phyloP scores from a whole-genome alignment of 2,888 invertebrate genomes.

The Aphidoletes aphidimyza region DNA sequence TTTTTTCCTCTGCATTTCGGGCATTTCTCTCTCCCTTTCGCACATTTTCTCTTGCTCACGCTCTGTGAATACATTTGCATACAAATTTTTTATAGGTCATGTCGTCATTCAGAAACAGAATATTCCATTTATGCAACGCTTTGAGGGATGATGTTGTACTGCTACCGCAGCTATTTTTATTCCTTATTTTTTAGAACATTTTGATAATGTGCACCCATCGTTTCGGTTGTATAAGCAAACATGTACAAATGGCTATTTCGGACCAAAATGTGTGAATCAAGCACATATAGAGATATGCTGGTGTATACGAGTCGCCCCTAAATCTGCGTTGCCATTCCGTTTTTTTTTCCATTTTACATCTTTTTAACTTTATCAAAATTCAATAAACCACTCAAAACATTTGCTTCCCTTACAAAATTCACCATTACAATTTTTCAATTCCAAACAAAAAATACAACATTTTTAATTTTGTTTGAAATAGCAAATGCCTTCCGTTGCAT shows the following conservation, averaged over 20 bases:
- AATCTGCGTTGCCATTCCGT: neutral
- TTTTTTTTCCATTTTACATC: too few species aligned
- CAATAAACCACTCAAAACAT: neutral
- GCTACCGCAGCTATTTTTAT: neutral
- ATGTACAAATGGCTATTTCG: too few species aligned
- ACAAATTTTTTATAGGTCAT: conserved; percentile 40
- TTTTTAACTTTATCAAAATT: neutral
- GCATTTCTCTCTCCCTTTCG: neutral
- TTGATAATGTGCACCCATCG: neutral
- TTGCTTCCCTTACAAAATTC: neutral
- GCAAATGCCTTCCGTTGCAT: conserved; percentile 24
- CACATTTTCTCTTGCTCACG: neutral
- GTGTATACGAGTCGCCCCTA: too few species aligned
- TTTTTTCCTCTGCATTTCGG: neutral
- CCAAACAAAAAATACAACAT: neutral
- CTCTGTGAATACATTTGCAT: conserved; percentile 7
- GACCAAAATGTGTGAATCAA: too few species aligned
- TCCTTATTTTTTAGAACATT: conserved; percentile 61
- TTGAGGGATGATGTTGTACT: conserved; percentile 48
- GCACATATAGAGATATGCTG: too few species aligned
- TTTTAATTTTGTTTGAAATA: neutral
- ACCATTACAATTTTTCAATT: neutral
- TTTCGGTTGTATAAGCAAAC: neutral
- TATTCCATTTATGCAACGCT: conserved; percentile 41
- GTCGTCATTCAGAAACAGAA: conserved; percentile 51